Conservation (phyloP, 2,113 vertebrate species). For the Leuciscus idus region DNA sequence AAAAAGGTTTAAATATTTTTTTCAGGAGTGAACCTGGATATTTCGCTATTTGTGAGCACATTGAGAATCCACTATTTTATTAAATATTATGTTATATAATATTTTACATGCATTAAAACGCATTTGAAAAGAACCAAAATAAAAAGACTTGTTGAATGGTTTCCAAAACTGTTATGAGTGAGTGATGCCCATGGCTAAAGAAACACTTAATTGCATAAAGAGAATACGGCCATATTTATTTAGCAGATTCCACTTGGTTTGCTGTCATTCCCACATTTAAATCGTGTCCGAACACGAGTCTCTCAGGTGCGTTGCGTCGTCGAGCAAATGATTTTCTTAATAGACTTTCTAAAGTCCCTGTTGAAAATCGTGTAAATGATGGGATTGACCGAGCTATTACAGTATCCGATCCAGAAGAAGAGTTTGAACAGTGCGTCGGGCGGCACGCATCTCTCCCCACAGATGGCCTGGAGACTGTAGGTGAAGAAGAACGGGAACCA, state of each 20-base stretch:
- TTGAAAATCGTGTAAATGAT: slow-evolving; percentile 82
- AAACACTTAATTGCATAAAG: neutral
- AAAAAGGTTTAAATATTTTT: too few relatives aligned
- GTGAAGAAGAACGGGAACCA: slow-evolving; percentile 93
- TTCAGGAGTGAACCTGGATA: neutral
- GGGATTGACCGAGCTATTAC: slow-evolving; percentile 78
- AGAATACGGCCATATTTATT: too few relatives aligned
- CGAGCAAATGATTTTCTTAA: slow-evolving; percentile 78
- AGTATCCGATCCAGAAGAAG: slow-evolving; percentile 88
- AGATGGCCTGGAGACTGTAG: slow-evolving; percentile 84
- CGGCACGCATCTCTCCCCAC: slow-evolving; percentile 76
- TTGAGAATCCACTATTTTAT: neutral
- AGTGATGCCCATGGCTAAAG: neutral
- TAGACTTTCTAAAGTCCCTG: slow-evolving; percentile 84
- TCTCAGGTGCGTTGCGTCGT: slow-evolving; percentile 61
- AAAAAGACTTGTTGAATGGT: neutral
- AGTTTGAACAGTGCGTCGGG: slow-evolving; percentile 88
- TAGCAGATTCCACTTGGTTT: neutral
- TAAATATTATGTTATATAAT: neutral
- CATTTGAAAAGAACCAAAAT: neutral
- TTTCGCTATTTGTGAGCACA: neutral
- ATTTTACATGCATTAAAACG: neutral
- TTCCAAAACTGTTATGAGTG: neutral
- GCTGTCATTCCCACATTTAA: neutral
- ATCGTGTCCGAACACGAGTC: neutral